These are phyloP conservation scores for Botia kubotai DNA, from an alignment of 2,797 vertebrate species.

Conservation along the genomic window DNA sequence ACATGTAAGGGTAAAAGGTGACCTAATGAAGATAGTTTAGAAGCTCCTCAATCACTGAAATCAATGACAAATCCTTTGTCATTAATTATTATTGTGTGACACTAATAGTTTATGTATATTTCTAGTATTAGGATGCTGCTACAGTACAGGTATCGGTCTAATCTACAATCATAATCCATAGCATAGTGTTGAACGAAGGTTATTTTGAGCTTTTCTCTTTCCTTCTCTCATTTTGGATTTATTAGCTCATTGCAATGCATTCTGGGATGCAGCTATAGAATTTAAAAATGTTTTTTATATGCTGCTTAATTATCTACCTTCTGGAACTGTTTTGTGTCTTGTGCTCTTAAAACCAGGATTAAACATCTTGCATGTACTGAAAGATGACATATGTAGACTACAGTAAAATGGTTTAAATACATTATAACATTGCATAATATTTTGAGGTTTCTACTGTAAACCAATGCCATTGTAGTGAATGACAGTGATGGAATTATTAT, in stretches of 20 bases:
- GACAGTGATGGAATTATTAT: background rate
- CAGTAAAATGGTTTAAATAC: background rate
- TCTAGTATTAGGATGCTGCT: background rate
- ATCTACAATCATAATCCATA: no score
- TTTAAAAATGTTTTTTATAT: background rate
- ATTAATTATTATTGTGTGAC: background rate
- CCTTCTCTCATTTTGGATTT: background rate
- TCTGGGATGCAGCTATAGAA: background rate
- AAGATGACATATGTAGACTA: background rate
- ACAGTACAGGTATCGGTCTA: background rate
- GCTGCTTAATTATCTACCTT: background rate
- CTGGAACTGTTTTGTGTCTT: background rate
- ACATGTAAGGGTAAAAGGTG: constrained; percentile 38
- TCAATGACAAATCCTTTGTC: background rate
- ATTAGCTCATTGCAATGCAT: background rate
- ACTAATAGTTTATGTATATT: background rate
- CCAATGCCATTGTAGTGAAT: background rate
- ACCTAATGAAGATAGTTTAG: background rate
- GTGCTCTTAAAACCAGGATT: background rate
- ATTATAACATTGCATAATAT: background rate
- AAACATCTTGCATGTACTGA: background rate
- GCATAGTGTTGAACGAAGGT: no score
- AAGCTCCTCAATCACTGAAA: background rate
- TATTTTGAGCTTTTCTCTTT: no score
- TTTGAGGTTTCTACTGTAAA: background rate